phyloP scores from a whole-genome alignment of 1,140 invertebrate species.

The Zaprionus ghesquierei region DNA sequence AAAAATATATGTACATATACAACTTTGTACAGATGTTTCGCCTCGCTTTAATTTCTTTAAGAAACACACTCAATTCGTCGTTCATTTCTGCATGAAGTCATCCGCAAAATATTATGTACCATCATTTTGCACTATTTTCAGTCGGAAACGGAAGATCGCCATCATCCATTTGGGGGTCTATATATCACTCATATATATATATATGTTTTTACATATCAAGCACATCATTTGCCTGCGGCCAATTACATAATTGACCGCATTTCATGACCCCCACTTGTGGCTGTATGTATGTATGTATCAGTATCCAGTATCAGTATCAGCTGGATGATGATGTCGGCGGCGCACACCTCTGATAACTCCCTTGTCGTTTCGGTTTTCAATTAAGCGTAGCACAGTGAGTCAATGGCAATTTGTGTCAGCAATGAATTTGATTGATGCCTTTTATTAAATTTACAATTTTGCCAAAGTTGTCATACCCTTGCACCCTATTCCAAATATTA shows the following conservation, averaged over 20 bases:
- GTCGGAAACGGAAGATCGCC: slow-evolving; percentile 57
- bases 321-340: slow-evolving; percentile 3
- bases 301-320: slow-evolving; percentile 38
- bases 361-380: slow-evolving; percentile 21
- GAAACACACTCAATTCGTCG: slow-evolving; percentile 1
- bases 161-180: slow-evolving; percentile 15
- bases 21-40: not conserved
- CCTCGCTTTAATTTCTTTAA: slow-evolving; percentile 12
- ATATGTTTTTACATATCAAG: not conserved
- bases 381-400: slow-evolving; percentile 22
- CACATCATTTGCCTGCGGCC: not conserved
- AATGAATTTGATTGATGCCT: not conserved
- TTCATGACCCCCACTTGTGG: slow-evolving; percentile 34
- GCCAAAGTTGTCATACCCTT: too few species aligned
- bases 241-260: slow-evolving; percentile 67
- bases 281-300: too few species aligned
- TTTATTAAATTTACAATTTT: not conserved
- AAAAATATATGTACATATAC: not conserved
- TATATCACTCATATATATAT: not conserved
- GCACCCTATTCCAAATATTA: too few species aligned
- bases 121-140: slow-evolving; percentile 5
- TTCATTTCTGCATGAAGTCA: slow-evolving; percentile 29
- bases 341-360: slow-evolving; percentile 20
- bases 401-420: not conserved
- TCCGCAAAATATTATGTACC: not conserved